Percentiles rank a stretch among this genome's conserved stretches.
Evolutionary conservation across 2,888 invertebrate genomes (phyloP).

Genomic region (Conistra vaccinii): DNA sequence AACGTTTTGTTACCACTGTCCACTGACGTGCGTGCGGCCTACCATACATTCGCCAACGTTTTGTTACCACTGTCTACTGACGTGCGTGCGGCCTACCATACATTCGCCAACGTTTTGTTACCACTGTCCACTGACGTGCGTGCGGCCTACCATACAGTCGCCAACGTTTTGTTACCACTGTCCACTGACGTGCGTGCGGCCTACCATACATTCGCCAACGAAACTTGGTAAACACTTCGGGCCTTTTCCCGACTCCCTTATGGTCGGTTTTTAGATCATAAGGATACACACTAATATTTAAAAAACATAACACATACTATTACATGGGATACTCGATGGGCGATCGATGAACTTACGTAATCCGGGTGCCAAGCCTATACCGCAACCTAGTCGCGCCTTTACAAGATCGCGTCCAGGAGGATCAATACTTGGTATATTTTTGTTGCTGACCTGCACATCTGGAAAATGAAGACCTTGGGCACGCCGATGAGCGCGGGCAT

Average conservation of each 20-base stretch:
- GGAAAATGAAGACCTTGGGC: slow-evolving; percentile 94
- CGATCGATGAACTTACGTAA: background rate
- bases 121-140: no score
- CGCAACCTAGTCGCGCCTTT: background rate
- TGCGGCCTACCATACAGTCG: background rate
- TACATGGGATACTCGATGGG: no score
- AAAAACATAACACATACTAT: background rate
- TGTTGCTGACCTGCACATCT: slow-evolving; percentile 91
- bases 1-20: background rate
- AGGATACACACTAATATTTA: background rate
- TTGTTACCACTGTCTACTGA: no score
- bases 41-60: background rate
- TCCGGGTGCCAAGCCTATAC: background rate
- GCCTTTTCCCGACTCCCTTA: background rate
- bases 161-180: background rate
- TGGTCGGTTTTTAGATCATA: background rate
- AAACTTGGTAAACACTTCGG: background rate
- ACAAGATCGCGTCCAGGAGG: background rate
- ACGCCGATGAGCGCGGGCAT: slow-evolving; percentile 90
- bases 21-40: no score
- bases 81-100: background rate
- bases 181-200: no score
- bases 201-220: background rate
- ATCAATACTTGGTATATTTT: background rate
- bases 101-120: background rate